phyloP scores from a whole-genome alignment of 2,797 vertebrate genomes.

The Ispidina lecontei region DNA sequence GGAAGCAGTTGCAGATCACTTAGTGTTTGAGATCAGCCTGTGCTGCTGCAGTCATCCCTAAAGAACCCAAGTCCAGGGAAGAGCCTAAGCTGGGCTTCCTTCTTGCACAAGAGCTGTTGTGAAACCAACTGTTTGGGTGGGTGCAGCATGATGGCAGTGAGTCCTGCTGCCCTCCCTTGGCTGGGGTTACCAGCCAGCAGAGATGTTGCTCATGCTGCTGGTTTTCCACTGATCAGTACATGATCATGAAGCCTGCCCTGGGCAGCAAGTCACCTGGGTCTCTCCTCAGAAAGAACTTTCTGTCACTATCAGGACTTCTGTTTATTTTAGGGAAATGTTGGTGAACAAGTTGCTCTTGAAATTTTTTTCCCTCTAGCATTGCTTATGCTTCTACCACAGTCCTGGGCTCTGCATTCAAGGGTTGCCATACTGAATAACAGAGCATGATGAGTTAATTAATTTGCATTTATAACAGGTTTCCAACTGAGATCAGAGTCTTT shows the following conservation, averaged over 20 bases:
- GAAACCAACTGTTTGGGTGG: not conserved
- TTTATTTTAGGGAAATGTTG: not conserved
- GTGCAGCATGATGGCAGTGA: not conserved
- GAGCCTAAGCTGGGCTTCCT: not conserved
- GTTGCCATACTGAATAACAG: not conserved
- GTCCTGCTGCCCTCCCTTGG: not conserved
- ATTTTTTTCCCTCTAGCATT: not conserved
- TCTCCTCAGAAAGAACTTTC: not conserved
- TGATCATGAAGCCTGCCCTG: not conserved
- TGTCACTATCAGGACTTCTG: not conserved
- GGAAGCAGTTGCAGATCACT: not conserved
- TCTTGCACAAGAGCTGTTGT: not conserved
- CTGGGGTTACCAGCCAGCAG: not conserved
- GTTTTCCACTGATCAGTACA: not conserved
- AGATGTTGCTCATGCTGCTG: not conserved
- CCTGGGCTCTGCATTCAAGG: not conserved
- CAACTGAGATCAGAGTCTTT: not conserved
- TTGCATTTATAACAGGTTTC: not conserved
- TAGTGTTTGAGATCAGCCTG: not conserved
- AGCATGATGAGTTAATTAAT: not conserved
- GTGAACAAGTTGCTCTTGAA: not conserved
- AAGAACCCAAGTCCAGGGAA: not conserved
- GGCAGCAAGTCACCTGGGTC: not conserved
- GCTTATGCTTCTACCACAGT: not conserved
- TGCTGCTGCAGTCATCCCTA: not conserved